Evolutionary conservation across 2,888 invertebrate species (phyloP), one percentile per base, ranked within the genome.

Genomic region (Caradrina clavipalpis): DNA sequence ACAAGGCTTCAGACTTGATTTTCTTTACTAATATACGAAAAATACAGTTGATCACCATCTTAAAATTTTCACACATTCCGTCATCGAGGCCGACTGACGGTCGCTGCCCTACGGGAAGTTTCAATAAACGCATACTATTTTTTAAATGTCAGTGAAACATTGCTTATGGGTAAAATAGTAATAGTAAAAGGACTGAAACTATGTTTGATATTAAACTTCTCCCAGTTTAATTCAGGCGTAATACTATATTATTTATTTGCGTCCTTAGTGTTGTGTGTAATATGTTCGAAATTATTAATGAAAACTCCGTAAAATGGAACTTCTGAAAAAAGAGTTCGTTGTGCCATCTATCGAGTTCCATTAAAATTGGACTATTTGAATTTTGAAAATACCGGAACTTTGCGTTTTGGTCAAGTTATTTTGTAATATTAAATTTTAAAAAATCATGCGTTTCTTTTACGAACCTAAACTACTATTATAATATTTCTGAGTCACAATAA

Each of bases 11-110:
- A 91, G 83, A 81, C 83, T 82, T 83, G 81, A 74, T 85, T 90
- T 89, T 87, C 86, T 86, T 83, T 77, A 82, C 73, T 83, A 89
- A 78, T 88, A 87, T 86, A 87, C 76, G 89, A 91, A 93, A 93
- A 94, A 94, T 92, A 94, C 91, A 91, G 91, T 90, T 92, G 93
- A 91, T 92, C 95, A 95, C 95, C 95, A 95, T 95, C 93, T 94
- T 94, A 94, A 93, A 90, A 90, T 92, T 95, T 95, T 94, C 91
- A 93, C 93, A 94, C 94, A 95, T 95, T 95, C 95, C 95, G 95
- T 95, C 95, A 95, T 95, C 94, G 95, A 91, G 94, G 94, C 93
- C 89, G 92, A 93, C 85, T 87, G 94, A 94, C 93, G 94, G 94
- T 95, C 94, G 95, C 94, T 94, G 94, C 94, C 94, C 94, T 92